Evolutionary conservation across 2,797 vertebrate species (phyloP), one percentile per base, ranked within the genome.

Genomic region (Nannoperca australis): DNA sequence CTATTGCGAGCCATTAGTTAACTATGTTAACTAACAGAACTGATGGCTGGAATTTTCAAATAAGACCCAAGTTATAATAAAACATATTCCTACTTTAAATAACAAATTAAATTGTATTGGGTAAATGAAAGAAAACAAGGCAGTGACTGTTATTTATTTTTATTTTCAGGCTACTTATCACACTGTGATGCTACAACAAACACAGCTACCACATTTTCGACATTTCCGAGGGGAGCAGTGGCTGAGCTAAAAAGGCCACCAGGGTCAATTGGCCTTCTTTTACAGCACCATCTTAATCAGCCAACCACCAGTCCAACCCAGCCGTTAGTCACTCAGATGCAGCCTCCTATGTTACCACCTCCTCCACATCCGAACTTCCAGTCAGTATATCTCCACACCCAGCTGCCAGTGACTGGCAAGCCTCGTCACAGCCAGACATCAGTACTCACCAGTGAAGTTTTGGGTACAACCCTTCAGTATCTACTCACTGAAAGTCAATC

Each of bases 241-340:
- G 47, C 69, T 42, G 83, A 78, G 66, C 36, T 72, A 3, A 69
- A 75, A 10, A 59, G 51, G 15, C 45, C 72, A 32, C 40, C 53
- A 3, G 34, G 40, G 13, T 53, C 85, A 2, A 45, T 17, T 30
- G 66, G 65, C 12, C 47, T 0, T 55, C 45, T 80, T 69, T 66
- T 76, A 55, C 54, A 85, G 59, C 73, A 62, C 1, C 70, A 1
- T 5, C 50, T 22, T 15, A 76, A 78, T 70, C 76, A 65, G 54
- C 82, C 85, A 58, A 73, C 70, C 15, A 64, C 47, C 20, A 73
- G 30, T 45, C 83, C 88, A 14, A 74, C 64, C 14, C 81, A 79
- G 59, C 53, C 9, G 3, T 61, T 85, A 32, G 69, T 85, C 17
- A 82, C 88, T 34, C 91, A 92, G 70, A 88, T 93, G 75, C 83